A percentile compares a stretch with the other conserved stretches of the same genome.
Evolutionary conservation across 2,797 vertebrate species (phyloP).

Genomic region (Sebastiscus albofasciatus): DNA sequence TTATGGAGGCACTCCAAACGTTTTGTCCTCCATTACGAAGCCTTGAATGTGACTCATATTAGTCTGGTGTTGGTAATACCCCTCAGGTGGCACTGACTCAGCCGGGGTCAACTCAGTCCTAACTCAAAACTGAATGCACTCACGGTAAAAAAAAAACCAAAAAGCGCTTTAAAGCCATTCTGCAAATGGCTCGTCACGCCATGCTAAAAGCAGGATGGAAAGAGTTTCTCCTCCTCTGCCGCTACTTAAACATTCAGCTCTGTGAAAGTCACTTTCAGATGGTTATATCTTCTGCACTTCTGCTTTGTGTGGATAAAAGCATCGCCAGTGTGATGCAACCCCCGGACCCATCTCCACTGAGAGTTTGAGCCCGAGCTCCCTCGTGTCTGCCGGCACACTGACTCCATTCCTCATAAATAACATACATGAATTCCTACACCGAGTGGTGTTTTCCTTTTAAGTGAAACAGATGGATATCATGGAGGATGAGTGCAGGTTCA

Average conservation of each 20-base stretch:
- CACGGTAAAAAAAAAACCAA: neutral
- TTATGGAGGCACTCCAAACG: neutral
- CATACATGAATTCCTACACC: neutral
- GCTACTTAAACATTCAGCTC: neutral
- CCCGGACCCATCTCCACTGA: neutral
- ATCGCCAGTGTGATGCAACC: neutral
- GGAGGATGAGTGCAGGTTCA: conserved; percentile 19
- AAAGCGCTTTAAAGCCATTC: neutral
- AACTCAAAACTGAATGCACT: neutral
- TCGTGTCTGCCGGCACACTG: neutral
- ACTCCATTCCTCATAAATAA: neutral
- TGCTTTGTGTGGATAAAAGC: neutral
- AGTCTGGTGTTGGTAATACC: neutral
- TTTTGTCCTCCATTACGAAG: neutral
- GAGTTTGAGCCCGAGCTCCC: neutral
- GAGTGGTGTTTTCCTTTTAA: neutral
- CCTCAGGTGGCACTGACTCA: conserved; percentile 2
- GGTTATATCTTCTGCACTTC: neutral
- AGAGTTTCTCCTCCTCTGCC: neutral
- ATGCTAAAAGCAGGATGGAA: neutral
- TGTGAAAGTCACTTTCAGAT: neutral
- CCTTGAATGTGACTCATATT: conserved; percentile 1
- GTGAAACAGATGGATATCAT: conserved; percentile 16
- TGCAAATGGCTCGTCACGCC: neutral
- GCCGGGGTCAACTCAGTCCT: neutral